These are phyloP conservation scores for Collichthys lucidus DNA, from an alignment of 2,113 vertebrate genomes.

Conservation along the genomic window DNA sequence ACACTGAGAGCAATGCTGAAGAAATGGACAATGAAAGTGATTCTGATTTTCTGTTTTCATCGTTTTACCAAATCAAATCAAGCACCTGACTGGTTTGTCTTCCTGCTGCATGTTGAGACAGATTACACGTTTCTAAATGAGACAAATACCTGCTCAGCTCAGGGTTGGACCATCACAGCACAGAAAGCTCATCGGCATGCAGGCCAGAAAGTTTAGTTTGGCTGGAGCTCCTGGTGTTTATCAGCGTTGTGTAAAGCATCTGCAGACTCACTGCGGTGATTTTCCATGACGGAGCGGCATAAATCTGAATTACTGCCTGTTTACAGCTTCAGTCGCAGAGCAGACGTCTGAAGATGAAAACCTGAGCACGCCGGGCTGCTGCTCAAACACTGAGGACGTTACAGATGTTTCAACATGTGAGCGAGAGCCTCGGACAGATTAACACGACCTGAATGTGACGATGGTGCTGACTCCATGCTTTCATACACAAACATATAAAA, in stretches of 20 bases:
- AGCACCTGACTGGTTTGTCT: too few relatives aligned
- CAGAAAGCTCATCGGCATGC: too few relatives aligned
- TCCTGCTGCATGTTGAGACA: background rate
- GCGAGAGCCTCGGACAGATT: background rate
- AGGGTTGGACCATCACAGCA: background rate
- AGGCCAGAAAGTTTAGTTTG: background rate
- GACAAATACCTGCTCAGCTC: background rate
- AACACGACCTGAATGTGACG: slow-evolving; percentile 30
- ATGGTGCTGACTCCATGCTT: slow-evolving; percentile 16
- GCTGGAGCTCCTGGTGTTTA: background rate
- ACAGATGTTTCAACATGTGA: too few relatives aligned
- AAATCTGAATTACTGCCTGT: background rate
- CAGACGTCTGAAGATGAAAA: background rate
- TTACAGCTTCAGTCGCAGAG: background rate
- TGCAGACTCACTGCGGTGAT: background rate
- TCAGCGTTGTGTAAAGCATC: background rate
- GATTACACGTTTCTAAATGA: background rate
- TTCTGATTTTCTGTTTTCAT: too few relatives aligned
- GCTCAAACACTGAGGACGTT: background rate
- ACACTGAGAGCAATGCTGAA: too few relatives aligned
- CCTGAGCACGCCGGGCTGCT: background rate
- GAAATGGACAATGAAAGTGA: too few relatives aligned
- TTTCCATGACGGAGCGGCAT: background rate
- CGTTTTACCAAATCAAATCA: too few relatives aligned
- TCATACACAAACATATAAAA: background rate